Conservation (phyloP, 2,113 vertebrate genomes). For the Rhinolophus ferrumequinum region DNA sequence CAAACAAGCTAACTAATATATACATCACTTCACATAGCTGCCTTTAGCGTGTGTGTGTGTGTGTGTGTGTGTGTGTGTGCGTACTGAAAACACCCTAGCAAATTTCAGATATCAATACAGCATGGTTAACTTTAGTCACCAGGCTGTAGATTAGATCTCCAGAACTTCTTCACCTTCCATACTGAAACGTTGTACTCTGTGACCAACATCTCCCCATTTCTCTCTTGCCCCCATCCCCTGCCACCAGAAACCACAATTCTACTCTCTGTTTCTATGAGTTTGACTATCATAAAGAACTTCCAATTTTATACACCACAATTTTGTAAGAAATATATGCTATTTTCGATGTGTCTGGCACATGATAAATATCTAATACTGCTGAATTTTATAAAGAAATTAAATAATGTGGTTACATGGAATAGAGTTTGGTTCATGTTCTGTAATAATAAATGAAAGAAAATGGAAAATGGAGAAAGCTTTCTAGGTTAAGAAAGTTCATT, state of each 20-base stretch:
- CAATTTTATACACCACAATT: background rate
- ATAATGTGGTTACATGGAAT: background rate
- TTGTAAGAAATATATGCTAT: background rate
- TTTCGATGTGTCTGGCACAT: background rate
- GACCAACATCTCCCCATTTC: background rate
- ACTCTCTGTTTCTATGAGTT: background rate
- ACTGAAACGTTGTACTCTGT: background rate
- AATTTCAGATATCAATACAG: background rate
- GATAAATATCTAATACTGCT: background rate
- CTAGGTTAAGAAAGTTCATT: constrained; percentile 36
- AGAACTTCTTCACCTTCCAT: background rate
- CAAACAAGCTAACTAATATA: background rate
- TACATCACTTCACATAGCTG: background rate
- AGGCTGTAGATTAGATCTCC: background rate
- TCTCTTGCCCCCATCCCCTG: background rate
- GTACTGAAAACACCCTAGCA: background rate
- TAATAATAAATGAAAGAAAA: constrained; percentile 42
- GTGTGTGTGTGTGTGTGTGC: background rate
- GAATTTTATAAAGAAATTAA: constrained; percentile 10
- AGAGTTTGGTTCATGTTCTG: background rate
- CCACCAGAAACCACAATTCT: background rate
- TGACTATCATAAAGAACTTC: background rate
- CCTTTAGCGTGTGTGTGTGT: background rate
- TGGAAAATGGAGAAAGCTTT: constrained; percentile 28
- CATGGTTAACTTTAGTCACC: background rate